Evolutionary conservation across 2,797 vertebrate species (phyloP).

Genomic region (Parotocinclus haroldoi): DNA sequence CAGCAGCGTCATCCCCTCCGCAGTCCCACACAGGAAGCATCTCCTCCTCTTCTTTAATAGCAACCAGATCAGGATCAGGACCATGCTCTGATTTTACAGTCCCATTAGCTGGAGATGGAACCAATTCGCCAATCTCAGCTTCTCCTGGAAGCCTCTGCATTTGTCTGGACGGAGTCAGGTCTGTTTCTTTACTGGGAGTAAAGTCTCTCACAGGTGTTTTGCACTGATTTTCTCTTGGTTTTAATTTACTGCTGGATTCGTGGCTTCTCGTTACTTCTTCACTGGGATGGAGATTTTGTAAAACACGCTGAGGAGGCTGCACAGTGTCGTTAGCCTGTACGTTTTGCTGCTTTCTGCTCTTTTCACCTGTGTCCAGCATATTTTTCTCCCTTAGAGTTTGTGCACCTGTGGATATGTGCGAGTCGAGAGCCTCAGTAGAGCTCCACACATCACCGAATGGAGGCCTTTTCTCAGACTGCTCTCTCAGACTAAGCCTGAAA

Average conservation of each 20-base stretch:
- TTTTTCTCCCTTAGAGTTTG: neutral
- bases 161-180: constrained; percentile 26
- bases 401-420: constrained; percentile 10
- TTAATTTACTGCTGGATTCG: constrained; percentile 18
- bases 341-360: constrained; percentile 21
- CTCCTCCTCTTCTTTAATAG: constrained; percentile 52
- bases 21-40: constrained; percentile 51
- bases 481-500: constrained; percentile 44
- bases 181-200: constrained; percentile 27
- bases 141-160: constrained; percentile 8
- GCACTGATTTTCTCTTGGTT: constrained; percentile 24
- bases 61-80: constrained; percentile 23
- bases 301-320: constrained; percentile 22
- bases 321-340: constrained; percentile 5
- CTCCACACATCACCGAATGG: constrained; percentile 30
- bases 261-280: constrained; percentile 12
- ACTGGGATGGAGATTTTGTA: neutral
- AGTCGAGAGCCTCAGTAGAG: constrained; percentile 32
- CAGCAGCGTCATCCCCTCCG: constrained; percentile 38
- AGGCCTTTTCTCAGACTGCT: constrained; percentile 38
- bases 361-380: constrained; percentile 16
- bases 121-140: constrained; percentile 7
- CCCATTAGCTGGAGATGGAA: constrained; percentile 20
- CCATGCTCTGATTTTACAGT: constrained; percentile 44
- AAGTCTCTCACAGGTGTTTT: constrained; percentile 27